Conservation (phyloP, 2,797 vertebrate genomes). For the Pseudochirops cupreus region DNA sequence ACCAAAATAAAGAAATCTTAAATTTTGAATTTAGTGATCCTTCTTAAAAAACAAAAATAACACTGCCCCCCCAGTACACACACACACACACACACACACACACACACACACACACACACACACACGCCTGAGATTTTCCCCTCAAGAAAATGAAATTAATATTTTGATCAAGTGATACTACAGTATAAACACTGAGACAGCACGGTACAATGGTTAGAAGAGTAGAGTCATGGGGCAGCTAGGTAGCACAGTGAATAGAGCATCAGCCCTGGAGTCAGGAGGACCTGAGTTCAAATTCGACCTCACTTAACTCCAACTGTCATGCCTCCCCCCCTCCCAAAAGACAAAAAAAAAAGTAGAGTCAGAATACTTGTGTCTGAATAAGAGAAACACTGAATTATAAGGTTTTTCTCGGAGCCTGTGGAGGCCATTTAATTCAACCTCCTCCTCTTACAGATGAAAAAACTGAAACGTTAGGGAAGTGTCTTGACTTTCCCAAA, state of each 20-base stretch:
- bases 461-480: background rate
- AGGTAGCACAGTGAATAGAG: too few relatives aligned
- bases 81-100: too few relatives aligned
- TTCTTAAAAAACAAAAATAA: background rate
- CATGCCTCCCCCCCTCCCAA: too few relatives aligned
- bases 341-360: background rate
- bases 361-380: background rate
- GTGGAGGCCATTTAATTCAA: background rate
- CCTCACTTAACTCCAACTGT: too few relatives aligned
- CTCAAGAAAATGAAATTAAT: background rate
- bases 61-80: too few relatives aligned
- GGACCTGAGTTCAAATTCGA: too few relatives aligned
- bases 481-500: background rate
- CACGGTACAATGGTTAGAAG: background rate
- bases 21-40: background rate
- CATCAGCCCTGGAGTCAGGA: too few relatives aligned
- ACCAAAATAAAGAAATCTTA: background rate
- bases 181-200: background rate
- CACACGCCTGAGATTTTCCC: background rate
- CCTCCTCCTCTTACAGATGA: background rate
- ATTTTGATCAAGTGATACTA: background rate
- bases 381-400: background rate
- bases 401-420: background rate
- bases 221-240: background rate
- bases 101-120: background rate